Evolutionary conservation across 2,113 vertebrate species (phyloP).

Genomic region (Baryphthengus martii): DNA sequence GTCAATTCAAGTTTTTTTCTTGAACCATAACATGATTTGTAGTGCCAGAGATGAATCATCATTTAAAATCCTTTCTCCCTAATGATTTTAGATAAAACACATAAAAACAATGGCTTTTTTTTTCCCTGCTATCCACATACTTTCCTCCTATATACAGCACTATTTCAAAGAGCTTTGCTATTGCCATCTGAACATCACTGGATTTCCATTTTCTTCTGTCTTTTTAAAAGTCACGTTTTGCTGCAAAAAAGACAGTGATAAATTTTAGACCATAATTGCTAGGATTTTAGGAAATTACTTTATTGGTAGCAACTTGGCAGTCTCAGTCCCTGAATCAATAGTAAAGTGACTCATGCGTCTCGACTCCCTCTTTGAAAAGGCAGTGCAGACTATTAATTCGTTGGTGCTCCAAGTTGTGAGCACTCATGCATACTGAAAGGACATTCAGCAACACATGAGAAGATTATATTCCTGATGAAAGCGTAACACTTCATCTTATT

Average conservation of each 20-base stretch:
- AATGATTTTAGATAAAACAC: neutral
- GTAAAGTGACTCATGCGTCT: conserved; percentile 34
- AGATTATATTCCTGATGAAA: neutral
- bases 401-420: neutral
- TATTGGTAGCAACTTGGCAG: conserved; percentile 35
- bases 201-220: conserved; percentile 10
- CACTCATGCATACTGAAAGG: neutral
- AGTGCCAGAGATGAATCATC: neutral
- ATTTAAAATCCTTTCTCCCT: neutral
- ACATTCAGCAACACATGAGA: neutral
- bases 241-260: conserved; percentile 23
- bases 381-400: neutral
- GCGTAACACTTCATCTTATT: neutral
- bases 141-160: neutral
- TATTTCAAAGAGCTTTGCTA: neutral
- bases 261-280: conserved; percentile 17
- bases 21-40: neutral
- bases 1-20: neutral
- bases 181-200: neutral
- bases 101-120: neutral
- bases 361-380: neutral
- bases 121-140: neutral
- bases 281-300: conserved; percentile 43
- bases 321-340: conserved; percentile 20
- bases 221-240: conserved; percentile 15